Evolutionary conservation across 1,140 invertebrate species (phyloP).

Genomic region (Dendroctonus ponderosae): DNA sequence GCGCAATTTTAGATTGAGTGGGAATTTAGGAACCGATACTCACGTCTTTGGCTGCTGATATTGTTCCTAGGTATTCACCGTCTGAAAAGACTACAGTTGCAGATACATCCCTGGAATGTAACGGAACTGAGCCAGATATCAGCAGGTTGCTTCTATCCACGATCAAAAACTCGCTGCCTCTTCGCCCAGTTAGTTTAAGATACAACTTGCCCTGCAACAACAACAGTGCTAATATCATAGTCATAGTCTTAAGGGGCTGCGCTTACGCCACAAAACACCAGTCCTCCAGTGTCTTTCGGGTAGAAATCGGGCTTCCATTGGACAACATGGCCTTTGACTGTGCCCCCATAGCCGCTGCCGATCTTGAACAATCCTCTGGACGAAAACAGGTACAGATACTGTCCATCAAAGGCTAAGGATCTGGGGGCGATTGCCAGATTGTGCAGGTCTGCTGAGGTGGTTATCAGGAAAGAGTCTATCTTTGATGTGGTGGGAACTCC

Average conservation of each 20-base stretch:
- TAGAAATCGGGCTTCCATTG: slow-evolving; percentile 78
- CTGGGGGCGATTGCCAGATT: slow-evolving; percentile 52
- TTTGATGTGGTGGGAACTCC: slow-evolving; percentile 79
- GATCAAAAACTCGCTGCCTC: slow-evolving; percentile 61
- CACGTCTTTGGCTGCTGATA: slow-evolving; percentile 78
- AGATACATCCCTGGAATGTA: slow-evolving; percentile 63
- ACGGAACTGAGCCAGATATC: slow-evolving; percentile 59
- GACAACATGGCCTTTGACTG: slow-evolving; percentile 84
- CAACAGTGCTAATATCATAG: no score
- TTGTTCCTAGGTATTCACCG: slow-evolving; percentile 78
- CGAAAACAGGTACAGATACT: slow-evolving; percentile 81
- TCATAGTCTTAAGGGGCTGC: no score
- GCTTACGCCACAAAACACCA: slow-evolving; percentile 84
- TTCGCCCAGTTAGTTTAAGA: slow-evolving; percentile 58
- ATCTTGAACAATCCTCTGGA: slow-evolving; percentile 82
- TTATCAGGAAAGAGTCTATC: slow-evolving; percentile 68
- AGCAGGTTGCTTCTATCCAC: slow-evolving; percentile 60
- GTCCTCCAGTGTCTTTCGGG: slow-evolving; percentile 73
- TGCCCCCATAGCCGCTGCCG: slow-evolving; percentile 88
- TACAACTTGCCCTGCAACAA: slow-evolving; percentile 54
- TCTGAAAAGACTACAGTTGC: slow-evolving; percentile 80
- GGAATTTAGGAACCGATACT: slow-evolving; percentile 42
- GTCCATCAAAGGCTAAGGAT: slow-evolving; percentile 82
- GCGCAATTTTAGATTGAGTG: not conserved
- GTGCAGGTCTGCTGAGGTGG: slow-evolving; percentile 52